A percentile compares a stretch with the other conserved stretches of the same genome.
Conservation (phyloP, 2,113 vertebrate species). For the Podilymbus podiceps region DNA sequence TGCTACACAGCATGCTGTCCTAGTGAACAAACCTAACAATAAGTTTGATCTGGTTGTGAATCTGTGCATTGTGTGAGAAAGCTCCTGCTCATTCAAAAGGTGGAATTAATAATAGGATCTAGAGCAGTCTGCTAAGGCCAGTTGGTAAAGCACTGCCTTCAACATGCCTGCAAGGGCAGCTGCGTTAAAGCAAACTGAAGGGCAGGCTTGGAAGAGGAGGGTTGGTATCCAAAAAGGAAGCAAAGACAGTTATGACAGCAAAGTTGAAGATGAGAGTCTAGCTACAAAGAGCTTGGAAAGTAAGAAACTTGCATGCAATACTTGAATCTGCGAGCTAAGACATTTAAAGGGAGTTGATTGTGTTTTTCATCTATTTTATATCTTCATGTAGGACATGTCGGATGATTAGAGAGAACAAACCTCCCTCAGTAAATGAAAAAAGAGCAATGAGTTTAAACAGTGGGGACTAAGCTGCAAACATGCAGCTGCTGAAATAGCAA, state of each 20-base stretch:
- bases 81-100: not conserved
- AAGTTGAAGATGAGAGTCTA: not conserved
- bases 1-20: not conserved
- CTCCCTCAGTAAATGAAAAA: not conserved
- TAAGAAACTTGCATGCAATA: not conserved
- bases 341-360: not conserved
- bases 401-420: not conserved
- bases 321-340: not conserved
- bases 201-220: not conserved
- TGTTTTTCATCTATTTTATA: not conserved
- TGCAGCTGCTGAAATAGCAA: not conserved
- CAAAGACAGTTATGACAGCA: not conserved
- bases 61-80: not conserved
- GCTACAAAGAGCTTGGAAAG: not conserved
- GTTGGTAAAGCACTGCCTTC: not conserved
- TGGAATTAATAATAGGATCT: not conserved
- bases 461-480: not conserved
- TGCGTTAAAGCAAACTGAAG: not conserved
- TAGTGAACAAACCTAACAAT: not conserved
- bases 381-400: not conserved
- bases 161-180: not conserved
- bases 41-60: not conserved
- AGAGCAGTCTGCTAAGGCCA: not conserved
- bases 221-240: not conserved
- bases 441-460: not conserved